Evolutionary conservation across 2,113 vertebrate genomes (phyloP), one percentile per base, ranked within the genome.

Genomic region (Apistogramma diplotaenia): DNA sequence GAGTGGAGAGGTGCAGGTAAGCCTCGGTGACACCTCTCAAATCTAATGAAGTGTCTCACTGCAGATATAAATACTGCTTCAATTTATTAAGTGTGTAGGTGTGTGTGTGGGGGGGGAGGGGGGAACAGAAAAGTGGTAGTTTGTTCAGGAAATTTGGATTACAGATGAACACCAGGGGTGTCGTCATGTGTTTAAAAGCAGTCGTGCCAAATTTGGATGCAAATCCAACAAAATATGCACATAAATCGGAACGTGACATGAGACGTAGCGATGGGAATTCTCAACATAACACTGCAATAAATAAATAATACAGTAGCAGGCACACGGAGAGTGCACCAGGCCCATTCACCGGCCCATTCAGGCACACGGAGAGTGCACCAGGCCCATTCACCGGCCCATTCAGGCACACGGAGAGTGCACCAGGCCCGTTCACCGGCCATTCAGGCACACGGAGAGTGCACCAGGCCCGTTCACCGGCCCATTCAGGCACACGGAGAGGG

Each of bases 21-120:
- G 67, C 49, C 13, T 46, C 6, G 0, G 29, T 74, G 84, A 81
- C 82, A 62, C 81, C 59, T 56, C 60, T 78, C 74, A 77, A 65
- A 84, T 90, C 82, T 79, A 49, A 86, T 54, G 75, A 60, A 55
- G 78, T 29, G 18, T 57, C 81, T 76, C 12, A 16, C 73, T 10
- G 62, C 33, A 55, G 61, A 61, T 81, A 87, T 61, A 89, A 89
- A 90, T 90, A 85, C 80, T 54, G 6, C 57, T 53, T 84, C 72
- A 35, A 19, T 81, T 74, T 81, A 74, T 85, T 74, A 70, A 73
- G 31, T 1, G 3, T 33, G 6, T 13, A 18, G 27, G 6, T 35
- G 53, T 53, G 25, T 62, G 35, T 3, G 7, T 27, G 46, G 4
- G 31, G 4, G 31, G 4, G 31, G 6, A 1, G 21, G 13, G 27